Evolutionary conservation across 2,888 invertebrate species (phyloP), one percentile per base, ranked within the genome.

Genomic region (Lepidocyrtinus sp.): DNA sequence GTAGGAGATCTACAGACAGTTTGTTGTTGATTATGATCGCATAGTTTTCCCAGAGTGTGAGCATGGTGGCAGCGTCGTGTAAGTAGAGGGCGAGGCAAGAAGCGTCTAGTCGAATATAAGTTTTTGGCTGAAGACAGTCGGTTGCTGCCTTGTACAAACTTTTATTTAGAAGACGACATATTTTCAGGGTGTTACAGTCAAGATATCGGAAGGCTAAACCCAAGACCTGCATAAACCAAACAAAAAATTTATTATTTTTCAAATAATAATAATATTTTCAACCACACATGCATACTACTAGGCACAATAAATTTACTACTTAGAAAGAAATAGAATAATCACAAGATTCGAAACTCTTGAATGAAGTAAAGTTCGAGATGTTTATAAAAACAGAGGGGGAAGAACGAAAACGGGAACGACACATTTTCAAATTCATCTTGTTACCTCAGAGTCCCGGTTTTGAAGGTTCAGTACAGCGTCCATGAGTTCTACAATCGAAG

Each of bases 401-500:
- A n/a, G n/a, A n/a, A n/a, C n/a, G n/a, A n/a, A n/a, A n/a, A n/a
- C n/a, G n/a, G n/a, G n/a, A n/a, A n/a, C n/a, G n/a, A n/a, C n/a
- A n/a, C n/a, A n/a, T n/a, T n/a, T n/a, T n/a, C n/a, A n/a, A n/a
- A n/a, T n/a, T n/a, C n/a, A n/a, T n/a, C n/a, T n/a, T 36, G 19
- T 74, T 79, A 79, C 79, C 79, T 74, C 79, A 2, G 24, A 55
- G 24, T 79, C 79, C 22, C 68, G 63, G 27, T 17, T 74, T 19
- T 74, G 69, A 17, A 79, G n/a, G 21, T 22, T 63, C 15, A 74
- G 17, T 2, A 79, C 70, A 1, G 79, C 69, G 45, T 79, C 79
- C 79, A 79, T 79, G 19, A 79, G 74, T 25, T 74, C 79, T 5
- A 26, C 79, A 15, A 79, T 74, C 9, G 70, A 79, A n/a, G 79